Base-by-base conservation (phyloP, 2,797 vertebrate genomes). In the Bradypodion ventrale region DNA sequence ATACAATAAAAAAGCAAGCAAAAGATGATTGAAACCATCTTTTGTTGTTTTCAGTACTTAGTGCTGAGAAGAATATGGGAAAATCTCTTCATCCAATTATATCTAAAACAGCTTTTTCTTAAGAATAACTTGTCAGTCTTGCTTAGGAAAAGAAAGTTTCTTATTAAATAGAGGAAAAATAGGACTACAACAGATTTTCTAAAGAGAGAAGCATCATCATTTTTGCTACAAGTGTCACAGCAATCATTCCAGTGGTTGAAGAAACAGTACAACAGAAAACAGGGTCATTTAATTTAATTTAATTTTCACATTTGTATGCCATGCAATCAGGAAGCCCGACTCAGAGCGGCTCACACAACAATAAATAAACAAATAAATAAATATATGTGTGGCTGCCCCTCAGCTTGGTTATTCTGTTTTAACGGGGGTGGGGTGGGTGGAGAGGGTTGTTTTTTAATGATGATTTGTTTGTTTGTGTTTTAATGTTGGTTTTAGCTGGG, bases 11-110 rank as follows among this genome's bases (percentile, higher is more conserved):
- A 19, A 84, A 88, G 37, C 87, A 52, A 32, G 16, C 1, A 62
- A 29, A 88, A 87, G 5, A 90, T 42, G 69, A 70, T 68, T 85
- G 72, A 23, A 80, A 10, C 7, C 25, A n/a, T 65, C 60, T 66
- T 29, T 79, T 80, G 23, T 68, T 89, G 42, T 75, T 91, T 82
- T 63, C 32, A 65, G 59, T 46, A 78, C n/a, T 56, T 40, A 25
- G n/a, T n/a, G 42, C 23, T 79, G 68, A 84, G 60, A 84, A 62
- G 32, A 73, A 74, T 63, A 73, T 42, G 27, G n/a, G n/a, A 83
- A 76, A 12, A 10, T 44, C 37, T 56, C 23, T 35, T 46, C n/a
- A 60, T 60, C 19, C 5, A 68, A 68, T 23, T 37, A 42, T 56
- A 69, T 62, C 4, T 56, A 68, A 40, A 46, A 32, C 32, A 62